These are phyloP conservation scores for Megamerina dolium DNA, from an alignment of 2,888 invertebrate species.

Conservation along the genomic window DNA sequence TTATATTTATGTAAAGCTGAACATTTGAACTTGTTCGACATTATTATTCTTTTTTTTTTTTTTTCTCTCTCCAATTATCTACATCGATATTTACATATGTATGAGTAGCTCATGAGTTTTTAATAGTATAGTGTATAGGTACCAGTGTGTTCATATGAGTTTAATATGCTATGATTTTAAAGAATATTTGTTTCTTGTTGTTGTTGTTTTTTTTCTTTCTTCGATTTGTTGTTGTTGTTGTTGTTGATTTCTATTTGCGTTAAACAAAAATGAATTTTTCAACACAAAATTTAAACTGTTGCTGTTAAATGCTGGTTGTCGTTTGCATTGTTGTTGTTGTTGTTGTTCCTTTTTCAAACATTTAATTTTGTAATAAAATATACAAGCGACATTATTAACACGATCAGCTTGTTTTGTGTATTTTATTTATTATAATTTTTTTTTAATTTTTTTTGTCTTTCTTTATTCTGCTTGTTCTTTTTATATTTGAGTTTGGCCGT, in stretches of 20 bases:
- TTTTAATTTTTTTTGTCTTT: neutral
- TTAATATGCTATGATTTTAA: too few relatives aligned
- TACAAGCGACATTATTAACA: constrained; percentile 15
- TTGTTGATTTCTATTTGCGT: neutral
- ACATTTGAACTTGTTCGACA: too few relatives aligned
- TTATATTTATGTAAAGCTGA: too few relatives aligned
- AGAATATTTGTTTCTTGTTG: too few relatives aligned
- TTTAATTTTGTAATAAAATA: constrained; percentile 7
- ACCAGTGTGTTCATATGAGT: too few relatives aligned
- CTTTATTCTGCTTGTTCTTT: neutral
- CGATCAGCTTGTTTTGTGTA: constrained; percentile 9
- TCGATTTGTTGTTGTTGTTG: neutral
- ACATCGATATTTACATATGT: too few relatives aligned
- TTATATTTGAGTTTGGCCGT: neutral
- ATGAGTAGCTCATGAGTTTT: too few relatives aligned
- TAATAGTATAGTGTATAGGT: too few relatives aligned
- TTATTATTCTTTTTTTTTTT: too few relatives aligned
- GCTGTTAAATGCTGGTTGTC: too few relatives aligned
- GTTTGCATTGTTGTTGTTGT: constrained; percentile 4
- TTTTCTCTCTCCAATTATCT: too few relatives aligned
- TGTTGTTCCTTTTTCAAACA: constrained; percentile 6
- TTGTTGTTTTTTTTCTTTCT: too few relatives aligned
- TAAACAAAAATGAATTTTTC: constrained; percentile 11
- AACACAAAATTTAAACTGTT: constrained; percentile 7
- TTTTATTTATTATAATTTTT: neutral